phyloP scores from a whole-genome alignment of 2,113 vertebrate genomes.

The Psettodes erumei region DNA sequence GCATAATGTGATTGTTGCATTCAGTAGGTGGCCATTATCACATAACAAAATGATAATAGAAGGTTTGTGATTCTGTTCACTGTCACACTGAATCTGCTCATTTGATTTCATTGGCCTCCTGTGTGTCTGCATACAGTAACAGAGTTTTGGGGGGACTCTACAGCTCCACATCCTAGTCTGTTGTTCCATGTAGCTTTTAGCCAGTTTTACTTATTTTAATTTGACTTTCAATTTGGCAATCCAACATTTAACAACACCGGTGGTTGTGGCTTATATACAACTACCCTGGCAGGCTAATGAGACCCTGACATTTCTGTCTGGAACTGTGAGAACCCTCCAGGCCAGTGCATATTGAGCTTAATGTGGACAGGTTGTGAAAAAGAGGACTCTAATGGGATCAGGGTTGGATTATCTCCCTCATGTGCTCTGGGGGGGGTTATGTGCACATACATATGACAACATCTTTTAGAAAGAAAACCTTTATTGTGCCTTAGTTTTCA shows the following conservation, averaged over 20 bases:
- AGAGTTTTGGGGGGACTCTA: background rate
- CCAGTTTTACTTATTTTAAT: background rate
- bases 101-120: background rate
- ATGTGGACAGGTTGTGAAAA: background rate
- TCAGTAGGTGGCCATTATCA: conserved; percentile 17
- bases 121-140: too few species aligned
- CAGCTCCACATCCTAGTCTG: background rate
- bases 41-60: conserved; percentile 11
- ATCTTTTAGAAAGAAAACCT: too few species aligned
- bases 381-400: background rate
- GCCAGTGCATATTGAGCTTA: background rate
- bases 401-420: background rate
- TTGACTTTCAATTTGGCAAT: background rate
- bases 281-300: background rate
- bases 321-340: background rate
- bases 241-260: background rate
- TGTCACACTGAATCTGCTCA: background rate
- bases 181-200: too few species aligned
- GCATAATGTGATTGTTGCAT: conserved; percentile 14
- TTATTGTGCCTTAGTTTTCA: background rate
- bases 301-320: background rate
- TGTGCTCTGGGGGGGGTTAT: background rate
- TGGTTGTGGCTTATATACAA: background rate
- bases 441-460: too few species aligned
- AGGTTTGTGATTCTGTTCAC: conserved; percentile 1